Base-by-base conservation (phyloP, 64 coral and sea anemone genomes). In the Dendronephthya gigantea region DNA sequence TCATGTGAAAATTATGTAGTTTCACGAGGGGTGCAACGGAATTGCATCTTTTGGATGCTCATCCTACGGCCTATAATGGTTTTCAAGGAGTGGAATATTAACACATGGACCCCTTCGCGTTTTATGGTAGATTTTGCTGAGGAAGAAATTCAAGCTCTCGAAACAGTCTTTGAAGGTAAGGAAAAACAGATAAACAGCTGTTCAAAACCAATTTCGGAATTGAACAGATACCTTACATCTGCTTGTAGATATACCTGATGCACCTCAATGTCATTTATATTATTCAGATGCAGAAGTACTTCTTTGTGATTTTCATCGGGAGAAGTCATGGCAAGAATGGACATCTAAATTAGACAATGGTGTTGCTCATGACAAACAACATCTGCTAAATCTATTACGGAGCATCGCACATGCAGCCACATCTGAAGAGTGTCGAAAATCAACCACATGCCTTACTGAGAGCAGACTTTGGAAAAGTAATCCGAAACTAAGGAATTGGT, bases 321-420 rank as follows among this genome's bases (percentile, higher is more conserved):
- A 90, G 40, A 72, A 92, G 49, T 72, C 86, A 23, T 92, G 86
- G 86, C 62, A 69, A 33, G 86, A 88, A 36, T 88, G 90, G 90
- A 79, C 75, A 25, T 70, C 23, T 13, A 88, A 85, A 74, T 82
- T 22, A 29, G n/a, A 52, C 41, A 84, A 92, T 49, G 75, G 90
- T 49, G 23, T 81, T 30, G 50, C 65, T 16, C 38, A 29, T 2
- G 34, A 17, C 8, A 88, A 86, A 85, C 66, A 85, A 0, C 23
- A 37, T 9, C 29, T 88, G 19, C 55, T 92, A 11, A 41, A 27
- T n/a, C 30, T 70, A 7, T 76, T 92, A 31, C 51, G 70, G 86
- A 34, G 9, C 32, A 83, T 86, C 6, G 90, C 90, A 7, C 69
- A 82, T 17, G 83, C 87, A 9, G 35, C 69, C 3, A 85, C 68